Base-by-base conservation (phyloP, 2,113 vertebrate genomes). In the Neopipo cinnamomea region DNA sequence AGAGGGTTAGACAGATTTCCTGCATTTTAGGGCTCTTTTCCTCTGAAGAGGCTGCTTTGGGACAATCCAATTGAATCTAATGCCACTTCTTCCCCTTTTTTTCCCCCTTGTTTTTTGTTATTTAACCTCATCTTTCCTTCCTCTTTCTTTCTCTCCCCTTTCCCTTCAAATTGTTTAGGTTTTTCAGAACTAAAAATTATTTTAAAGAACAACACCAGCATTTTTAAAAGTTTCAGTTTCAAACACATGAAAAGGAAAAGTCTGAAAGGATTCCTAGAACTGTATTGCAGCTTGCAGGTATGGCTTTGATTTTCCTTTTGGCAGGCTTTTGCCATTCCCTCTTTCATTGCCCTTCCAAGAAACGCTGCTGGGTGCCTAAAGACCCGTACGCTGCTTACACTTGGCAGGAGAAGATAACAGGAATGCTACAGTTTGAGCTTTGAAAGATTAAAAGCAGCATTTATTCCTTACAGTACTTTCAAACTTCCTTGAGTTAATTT, bases 1-100 rank as follows among this genome's bases (percentile, higher is more conserved):
- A 97, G 96, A 79, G 93, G 86, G 95, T 97, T 95, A 95, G 91
- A 94, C 94, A 98, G 96, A 98, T 98, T 98, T 99, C 98, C 98
- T 98, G 98, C 95, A 70, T 97, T 97, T 97, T 95, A 95, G 96
- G 90, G 78, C 83, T 94, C 85, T 95, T 96, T 97, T 92, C 81
- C 86, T 92, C 92, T 52, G 59, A 91, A 96, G 97, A 95, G 93
- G 84, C 89, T 86, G 89, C 90, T 96, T 62, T 71, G 85, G 95
- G 92, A 97, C 95, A 97, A 94, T 97, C 74, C 95, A 95, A 82
- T 96, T 86, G 79, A 83, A 91, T 65, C 79, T 95, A 89, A 93
- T 95, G 88, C 46, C 31, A 16, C 86, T 95, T 96, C 46, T 93
- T 96, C 92, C 74, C 94, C n/a, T n/a, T 96, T 85, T 85, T 37